phyloP scores from a whole-genome alignment of 1,140 invertebrate species.

The Drosophila pruinosa region DNA sequence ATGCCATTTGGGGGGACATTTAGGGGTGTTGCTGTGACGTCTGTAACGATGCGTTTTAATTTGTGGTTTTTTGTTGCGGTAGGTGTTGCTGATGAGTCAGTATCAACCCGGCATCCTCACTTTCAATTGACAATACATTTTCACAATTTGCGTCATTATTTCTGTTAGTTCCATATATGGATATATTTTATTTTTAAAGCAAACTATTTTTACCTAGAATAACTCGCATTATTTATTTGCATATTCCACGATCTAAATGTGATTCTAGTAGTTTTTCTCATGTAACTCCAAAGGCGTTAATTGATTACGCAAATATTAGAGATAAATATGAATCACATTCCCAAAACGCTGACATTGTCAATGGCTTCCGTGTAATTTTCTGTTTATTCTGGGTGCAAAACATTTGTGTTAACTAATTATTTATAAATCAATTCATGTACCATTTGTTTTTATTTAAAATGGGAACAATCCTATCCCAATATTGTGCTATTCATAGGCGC shows the following conservation, averaged over 20 bases:
- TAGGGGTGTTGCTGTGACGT: conserved; percentile 22
- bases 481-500: background rate
- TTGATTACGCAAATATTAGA: background rate
- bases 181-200: background rate
- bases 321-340: conserved; percentile 47
- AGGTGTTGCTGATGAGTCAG: conserved; percentile 15
- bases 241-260: background rate
- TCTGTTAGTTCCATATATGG: background rate
- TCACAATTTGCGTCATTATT: conserved; percentile 10
- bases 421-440: conserved; percentile 21
- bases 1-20: background rate
- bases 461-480: background rate
- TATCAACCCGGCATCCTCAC: no score
- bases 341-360: background rate
- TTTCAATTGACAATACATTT: background rate
- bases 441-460: background rate
- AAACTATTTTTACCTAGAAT: background rate
- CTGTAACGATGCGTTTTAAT: conserved; percentile 3
- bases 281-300: conserved; percentile 13
- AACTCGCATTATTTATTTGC: background rate
- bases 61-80: conserved; percentile 48
- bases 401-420: conserved; percentile 34
- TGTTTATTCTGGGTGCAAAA: conserved; percentile 28
- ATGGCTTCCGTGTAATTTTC: conserved; percentile 34
- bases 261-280: background rate